Base-by-base conservation (phyloP, 2,113 vertebrate genomes). In the Rynchops niger region DNA sequence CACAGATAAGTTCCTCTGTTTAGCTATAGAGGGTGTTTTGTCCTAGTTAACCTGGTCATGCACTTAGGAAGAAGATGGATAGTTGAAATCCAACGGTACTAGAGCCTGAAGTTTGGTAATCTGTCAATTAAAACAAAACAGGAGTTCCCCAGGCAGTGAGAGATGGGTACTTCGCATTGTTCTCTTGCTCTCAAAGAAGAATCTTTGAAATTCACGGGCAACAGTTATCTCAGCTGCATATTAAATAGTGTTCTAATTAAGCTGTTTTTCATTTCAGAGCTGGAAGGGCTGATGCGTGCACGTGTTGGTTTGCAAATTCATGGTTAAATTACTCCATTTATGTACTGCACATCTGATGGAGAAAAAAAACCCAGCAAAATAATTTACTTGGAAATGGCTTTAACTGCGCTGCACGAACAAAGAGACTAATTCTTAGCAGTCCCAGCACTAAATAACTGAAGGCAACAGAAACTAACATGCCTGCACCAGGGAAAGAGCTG, bases 51-150 rank as follows among this genome's bases (percentile, higher is more conserved):
- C 61, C 61, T 32, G n/a, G 34, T 20, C 7, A 2, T 10, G 27
- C 11, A 5, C 0, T 29, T 27, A 34, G 55, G 73, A 23, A 3
- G 55, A n/a, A 11, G 23, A 36, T 0, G 9, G 36, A 10, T 3
- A 61, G 50, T 3, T 63, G 40, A 53, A 82, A 38, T 50, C 3
- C 29, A 67, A 0, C 47, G 23, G 45, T 1, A 12, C 0, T 18
- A 11, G 27, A 38, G 74, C 10, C 11, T 27, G 47, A 21, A 20
- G 40, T 3, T 9, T 15, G 43, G 42, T 22, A 12, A 59, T 23
- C 32, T 17, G n/a, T 21, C 67, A 30, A 3, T n/a, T 21, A 15
- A 36, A 83, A 56, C 25, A 4, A 23, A 52, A 38, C 5, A 23
- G 38, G 15, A 21, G 40, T 4, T 5, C 29, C 32, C 27, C 30